phyloP scores from a whole-genome alignment of 2,888 invertebrate genomes.

The Melinaea marsaeus region DNA sequence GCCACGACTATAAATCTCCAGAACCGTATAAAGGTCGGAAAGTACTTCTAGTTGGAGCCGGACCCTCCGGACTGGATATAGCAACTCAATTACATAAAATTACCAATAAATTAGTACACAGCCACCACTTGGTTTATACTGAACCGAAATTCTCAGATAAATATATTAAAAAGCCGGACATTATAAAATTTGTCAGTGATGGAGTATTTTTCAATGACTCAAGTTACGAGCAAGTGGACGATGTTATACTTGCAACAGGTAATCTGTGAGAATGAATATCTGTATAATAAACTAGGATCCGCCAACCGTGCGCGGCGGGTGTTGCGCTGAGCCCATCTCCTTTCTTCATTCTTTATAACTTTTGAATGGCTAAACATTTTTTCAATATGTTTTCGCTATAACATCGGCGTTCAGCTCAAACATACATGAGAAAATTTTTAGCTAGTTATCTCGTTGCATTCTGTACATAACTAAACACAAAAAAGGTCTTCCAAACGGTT shows the following conservation, averaged over 20 bases:
- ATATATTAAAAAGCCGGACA: constrained; percentile 76
- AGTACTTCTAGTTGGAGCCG: constrained; percentile 84
- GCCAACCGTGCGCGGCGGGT: background rate
- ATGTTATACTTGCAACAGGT: constrained; percentile 86
- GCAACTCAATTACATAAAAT: constrained; percentile 79
- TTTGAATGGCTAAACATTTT: no score
- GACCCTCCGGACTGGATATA: constrained; percentile 86
- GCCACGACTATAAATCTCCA: constrained; percentile 84
- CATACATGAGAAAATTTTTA: no score
- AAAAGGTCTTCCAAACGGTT: no score
- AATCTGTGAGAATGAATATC: constrained; percentile 21
- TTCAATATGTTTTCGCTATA: no score
- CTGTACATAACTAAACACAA: no score
- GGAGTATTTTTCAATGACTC: constrained; percentile 80
- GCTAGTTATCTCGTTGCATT: no score
- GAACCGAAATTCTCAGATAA: constrained; percentile 66
- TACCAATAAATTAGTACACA: constrained; percentile 72
- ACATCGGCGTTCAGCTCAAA: no score
- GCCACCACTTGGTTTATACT: constrained; percentile 73
- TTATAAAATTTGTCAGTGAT: constrained; percentile 64
- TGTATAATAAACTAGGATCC: background rate
- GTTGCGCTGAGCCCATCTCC: no score
- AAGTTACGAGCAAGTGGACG: constrained; percentile 78
- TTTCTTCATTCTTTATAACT: no score
- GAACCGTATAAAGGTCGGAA: constrained; percentile 75